Percentiles rank a stretch among this genome's conserved stretches.
Conservation (phyloP, 2,113 vertebrate genomes). For the Brachypteracias leptosomus region DNA sequence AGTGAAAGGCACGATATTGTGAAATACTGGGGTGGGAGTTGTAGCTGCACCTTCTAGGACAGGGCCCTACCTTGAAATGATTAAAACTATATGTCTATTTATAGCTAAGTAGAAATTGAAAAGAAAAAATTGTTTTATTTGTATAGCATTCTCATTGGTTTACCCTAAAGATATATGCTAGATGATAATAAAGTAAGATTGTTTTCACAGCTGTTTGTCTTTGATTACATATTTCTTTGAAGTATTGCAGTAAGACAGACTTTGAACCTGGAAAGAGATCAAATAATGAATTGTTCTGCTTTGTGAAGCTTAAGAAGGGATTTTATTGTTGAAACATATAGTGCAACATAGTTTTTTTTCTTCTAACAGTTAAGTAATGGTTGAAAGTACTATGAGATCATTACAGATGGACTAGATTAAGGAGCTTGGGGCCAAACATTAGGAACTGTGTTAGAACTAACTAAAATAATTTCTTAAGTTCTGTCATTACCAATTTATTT, state of each 20-base stretch:
- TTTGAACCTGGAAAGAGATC: slow-evolving; percentile 99
- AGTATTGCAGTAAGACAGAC: slow-evolving; percentile 96
- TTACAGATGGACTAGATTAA: slow-evolving; percentile 87
- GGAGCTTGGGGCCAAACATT: slow-evolving; percentile 76
- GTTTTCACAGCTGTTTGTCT: slow-evolving; percentile 99
- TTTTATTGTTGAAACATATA: slow-evolving; percentile 97
- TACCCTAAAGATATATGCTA: slow-evolving; percentile 90
- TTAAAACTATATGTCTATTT: slow-evolving; percentile 61
- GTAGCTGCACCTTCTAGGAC: slow-evolving; percentile 19
- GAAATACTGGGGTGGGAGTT: slow-evolving; percentile 12
- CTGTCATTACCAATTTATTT: slow-evolving; percentile 72
- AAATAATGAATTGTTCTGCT: slow-evolving; percentile 95
- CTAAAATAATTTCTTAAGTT: slow-evolving; percentile 72
- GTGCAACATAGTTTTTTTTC: slow-evolving; percentile 81
- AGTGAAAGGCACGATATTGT: slow-evolving; percentile 34
- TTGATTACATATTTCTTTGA: slow-evolving; percentile 99
- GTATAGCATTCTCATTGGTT: slow-evolving; percentile 78
- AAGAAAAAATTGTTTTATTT: slow-evolving; percentile 74
- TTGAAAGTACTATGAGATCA: slow-evolving; percentile 86
- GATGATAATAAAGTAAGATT: slow-evolving; percentile 99
- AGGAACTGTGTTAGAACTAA: slow-evolving; percentile 69
- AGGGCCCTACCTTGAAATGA: slow-evolving; percentile 55
- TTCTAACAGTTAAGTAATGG: slow-evolving; percentile 87
- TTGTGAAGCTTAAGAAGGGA: slow-evolving; percentile 95
- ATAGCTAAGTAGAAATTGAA: slow-evolving; percentile 66